Percentiles rank a stretch among this genome's conserved stretches.
Conservation (phyloP, 2,797 vertebrate species). For the Malurus splendens region DNA sequence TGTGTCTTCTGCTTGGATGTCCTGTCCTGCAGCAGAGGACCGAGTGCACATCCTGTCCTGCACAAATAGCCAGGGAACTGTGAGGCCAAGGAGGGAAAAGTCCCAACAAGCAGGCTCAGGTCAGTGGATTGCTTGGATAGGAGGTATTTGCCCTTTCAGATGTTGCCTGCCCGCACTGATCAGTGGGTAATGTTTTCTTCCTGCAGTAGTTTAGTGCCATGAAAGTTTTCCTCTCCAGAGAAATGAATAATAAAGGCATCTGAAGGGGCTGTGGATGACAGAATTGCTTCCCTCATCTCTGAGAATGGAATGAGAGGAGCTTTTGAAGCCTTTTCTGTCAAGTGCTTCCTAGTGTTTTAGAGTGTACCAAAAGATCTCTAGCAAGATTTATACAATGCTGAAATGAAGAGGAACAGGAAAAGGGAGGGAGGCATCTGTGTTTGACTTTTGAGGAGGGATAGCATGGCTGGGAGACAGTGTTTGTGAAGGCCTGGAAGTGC, state of each 20-base stretch:
- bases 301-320: not conserved
- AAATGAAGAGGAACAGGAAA: not conserved
- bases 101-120: not conserved
- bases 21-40: not conserved
- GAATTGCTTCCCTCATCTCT: not conserved
- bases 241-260: not conserved
- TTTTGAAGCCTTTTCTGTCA: not conserved
- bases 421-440: not conserved
- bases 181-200: not conserved
- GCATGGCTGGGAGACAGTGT: no score
- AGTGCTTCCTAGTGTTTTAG: not conserved
- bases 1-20: not conserved
- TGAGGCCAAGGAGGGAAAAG: not conserved
- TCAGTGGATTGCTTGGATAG: not conserved
- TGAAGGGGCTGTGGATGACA: not conserved
- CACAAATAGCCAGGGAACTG: accelerated
- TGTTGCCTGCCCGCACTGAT: not conserved
- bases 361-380: not conserved
- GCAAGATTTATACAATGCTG: not conserved
- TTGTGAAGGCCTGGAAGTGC: not conserved
- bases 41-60: accelerated
- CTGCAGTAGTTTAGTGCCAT: not conserved
- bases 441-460: not conserved
- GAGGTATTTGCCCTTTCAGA: not conserved
- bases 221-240: not conserved